These are phyloP conservation scores for Seladonia tumulorum DNA, from an alignment of 2,888 invertebrate genomes.

Conservation along the genomic window DNA sequence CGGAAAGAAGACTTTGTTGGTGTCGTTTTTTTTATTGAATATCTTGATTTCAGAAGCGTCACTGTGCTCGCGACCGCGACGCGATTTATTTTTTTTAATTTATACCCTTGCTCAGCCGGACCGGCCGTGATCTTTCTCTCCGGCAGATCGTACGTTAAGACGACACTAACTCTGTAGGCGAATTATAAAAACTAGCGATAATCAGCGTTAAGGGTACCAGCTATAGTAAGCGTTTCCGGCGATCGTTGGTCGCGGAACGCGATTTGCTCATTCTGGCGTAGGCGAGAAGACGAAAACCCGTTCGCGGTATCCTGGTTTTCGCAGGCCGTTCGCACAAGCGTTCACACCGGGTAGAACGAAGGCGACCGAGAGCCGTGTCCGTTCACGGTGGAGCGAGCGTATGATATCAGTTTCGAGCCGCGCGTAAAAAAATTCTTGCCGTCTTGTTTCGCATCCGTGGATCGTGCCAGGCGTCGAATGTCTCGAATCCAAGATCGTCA, in stretches of 20 bases:
- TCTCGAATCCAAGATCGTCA: slow-evolving; percentile 28
- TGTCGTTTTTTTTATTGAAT: background rate
- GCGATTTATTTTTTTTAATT: slow-evolving; percentile 55
- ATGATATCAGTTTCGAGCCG: slow-evolving; percentile 22
- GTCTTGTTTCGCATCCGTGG: slow-evolving; percentile 30
- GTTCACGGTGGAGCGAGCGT: slow-evolving; percentile 40
- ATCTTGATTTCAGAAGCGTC: background rate
- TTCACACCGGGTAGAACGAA: slow-evolving; percentile 22
- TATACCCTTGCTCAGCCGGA: slow-evolving; percentile 65
- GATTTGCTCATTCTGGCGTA: slow-evolving; percentile 63
- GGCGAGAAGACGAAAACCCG: slow-evolving; percentile 24
- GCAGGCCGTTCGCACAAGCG: slow-evolving; percentile 35
- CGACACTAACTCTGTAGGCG: slow-evolving; percentile 67
- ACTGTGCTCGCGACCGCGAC: slow-evolving; percentile 41
- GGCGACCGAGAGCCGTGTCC: slow-evolving; percentile 25
- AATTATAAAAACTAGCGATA: slow-evolving; percentile 72
- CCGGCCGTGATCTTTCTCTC: slow-evolving; percentile 60
- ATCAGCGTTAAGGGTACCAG: slow-evolving; percentile 72
- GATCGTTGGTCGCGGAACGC: slow-evolving; percentile 38
- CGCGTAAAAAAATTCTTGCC: slow-evolving; percentile 37
- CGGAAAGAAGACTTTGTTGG: background rate
- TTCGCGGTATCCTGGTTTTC: slow-evolving; percentile 49
- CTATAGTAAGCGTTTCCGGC: slow-evolving; percentile 70
- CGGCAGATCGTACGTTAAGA: slow-evolving; percentile 58
- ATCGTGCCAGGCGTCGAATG: slow-evolving; percentile 15